Evolutionary conservation across 2,113 vertebrate genomes (phyloP).

Genomic region (Leiothrix lutea): DNA sequence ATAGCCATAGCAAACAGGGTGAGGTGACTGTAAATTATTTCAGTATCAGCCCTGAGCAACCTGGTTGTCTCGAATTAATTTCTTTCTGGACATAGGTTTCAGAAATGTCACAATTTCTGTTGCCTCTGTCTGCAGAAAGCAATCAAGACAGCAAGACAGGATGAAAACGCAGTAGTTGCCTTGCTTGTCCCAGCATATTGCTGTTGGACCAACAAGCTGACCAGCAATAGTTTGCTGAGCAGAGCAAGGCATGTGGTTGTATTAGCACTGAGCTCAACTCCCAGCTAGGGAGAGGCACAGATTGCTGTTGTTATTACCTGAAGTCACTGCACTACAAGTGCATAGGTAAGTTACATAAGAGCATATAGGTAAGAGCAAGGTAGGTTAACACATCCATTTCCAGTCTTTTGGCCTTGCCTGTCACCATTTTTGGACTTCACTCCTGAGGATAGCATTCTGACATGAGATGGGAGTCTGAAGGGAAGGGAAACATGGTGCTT

Average conservation of each 20-base stretch:
- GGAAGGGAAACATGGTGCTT: background rate
- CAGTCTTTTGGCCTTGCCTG: background rate
- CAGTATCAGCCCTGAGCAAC: background rate
- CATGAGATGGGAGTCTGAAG: background rate
- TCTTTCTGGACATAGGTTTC: background rate
- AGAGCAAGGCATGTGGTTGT: background rate
- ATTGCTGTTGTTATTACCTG: background rate
- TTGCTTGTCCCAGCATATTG: background rate
- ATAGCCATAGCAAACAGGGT: background rate
- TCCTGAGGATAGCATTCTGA: background rate
- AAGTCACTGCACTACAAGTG: background rate
- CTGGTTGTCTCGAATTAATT: background rate
- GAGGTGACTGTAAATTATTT: background rate
- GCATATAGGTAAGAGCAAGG: too few relatives aligned
- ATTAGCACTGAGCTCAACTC: background rate
- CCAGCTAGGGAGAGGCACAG: background rate
- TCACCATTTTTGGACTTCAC: background rate
- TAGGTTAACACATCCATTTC: background rate
- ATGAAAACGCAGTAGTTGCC: background rate
- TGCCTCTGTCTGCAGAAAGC: background rate
- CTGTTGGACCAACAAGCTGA: background rate
- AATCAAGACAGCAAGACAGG: background rate
- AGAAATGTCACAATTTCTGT: background rate
- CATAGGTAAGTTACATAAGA: background rate
- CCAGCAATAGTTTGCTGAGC: background rate